These are phyloP conservation scores for Archips xylosteana DNA, from an alignment of 2,888 invertebrate genomes.

Conservation along the genomic window DNA sequence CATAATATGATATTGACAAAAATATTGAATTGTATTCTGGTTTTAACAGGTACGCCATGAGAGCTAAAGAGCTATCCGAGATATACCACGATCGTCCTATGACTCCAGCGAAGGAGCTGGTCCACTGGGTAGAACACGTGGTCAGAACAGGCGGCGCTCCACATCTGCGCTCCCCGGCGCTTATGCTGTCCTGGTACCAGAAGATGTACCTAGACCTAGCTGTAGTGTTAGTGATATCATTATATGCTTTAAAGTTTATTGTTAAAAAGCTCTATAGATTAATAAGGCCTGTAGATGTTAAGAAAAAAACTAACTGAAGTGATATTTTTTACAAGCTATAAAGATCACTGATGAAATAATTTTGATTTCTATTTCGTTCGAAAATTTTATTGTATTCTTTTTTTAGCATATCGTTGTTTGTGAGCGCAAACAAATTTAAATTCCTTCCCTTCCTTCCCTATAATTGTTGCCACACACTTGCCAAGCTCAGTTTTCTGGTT, in stretches of 20 bases:
- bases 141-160: conserved; percentile 79
- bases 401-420: too few species aligned
- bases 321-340: background rate
- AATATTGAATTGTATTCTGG: background rate
- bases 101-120: conserved; percentile 29
- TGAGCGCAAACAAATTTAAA: too few species aligned
- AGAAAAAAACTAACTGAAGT: background rate
- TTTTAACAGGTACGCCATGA: background rate
- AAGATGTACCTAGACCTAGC: conserved; percentile 51
- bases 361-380: too few species aligned
- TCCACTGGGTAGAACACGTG: conserved; percentile 87
- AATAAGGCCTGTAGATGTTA: background rate
- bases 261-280: background rate
- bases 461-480: too few species aligned
- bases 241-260: background rate
- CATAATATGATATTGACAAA: background rate
- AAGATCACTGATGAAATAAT: too few species aligned
- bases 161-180: conserved; percentile 55
- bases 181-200: conserved; percentile 42
- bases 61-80: background rate
- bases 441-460: too few species aligned
- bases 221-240: background rate
- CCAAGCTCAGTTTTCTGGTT: too few species aligned
- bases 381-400: too few species aligned
- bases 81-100: background rate